Evolutionary conservation across 2,797 vertebrate species (phyloP).

Genomic region (Gambelia wislizenii): DNA sequence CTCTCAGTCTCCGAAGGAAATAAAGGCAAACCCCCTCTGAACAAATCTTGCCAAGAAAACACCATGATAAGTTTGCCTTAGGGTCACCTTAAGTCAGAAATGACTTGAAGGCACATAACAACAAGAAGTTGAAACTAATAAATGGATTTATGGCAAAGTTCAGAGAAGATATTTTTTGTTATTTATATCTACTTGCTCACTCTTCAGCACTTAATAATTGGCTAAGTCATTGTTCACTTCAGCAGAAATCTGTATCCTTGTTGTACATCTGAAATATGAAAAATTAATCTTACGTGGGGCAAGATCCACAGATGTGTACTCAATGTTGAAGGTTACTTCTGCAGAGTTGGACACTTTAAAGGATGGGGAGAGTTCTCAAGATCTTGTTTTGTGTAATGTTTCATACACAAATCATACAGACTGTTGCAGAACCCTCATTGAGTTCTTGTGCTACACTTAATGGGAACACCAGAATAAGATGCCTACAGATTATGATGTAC

Average conservation of each 20-base stretch:
- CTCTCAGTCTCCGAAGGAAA: too few relatives aligned
- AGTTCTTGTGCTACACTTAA: neutral
- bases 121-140: too few relatives aligned
- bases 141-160: neutral
- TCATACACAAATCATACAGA: neutral
- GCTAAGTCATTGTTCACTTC: neutral
- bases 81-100: too few relatives aligned
- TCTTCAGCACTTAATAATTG: neutral
- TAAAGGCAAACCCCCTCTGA: too few relatives aligned
- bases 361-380: neutral
- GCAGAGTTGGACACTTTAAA: too few relatives aligned
- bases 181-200: neutral
- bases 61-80: too few relatives aligned
- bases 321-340: neutral
- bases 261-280: neutral
- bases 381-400: neutral
- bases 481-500: neutral
- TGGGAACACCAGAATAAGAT: neutral
- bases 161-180: neutral
- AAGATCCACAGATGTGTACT: too few relatives aligned
- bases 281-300: neutral
- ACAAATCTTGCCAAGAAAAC: too few relatives aligned
- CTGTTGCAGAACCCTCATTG: neutral
- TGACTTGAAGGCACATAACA: too few relatives aligned
- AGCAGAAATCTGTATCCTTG: neutral